These are phyloP conservation scores for Spicauda simplicius DNA, from an alignment of 2,888 invertebrate species.

Conservation along the genomic window DNA sequence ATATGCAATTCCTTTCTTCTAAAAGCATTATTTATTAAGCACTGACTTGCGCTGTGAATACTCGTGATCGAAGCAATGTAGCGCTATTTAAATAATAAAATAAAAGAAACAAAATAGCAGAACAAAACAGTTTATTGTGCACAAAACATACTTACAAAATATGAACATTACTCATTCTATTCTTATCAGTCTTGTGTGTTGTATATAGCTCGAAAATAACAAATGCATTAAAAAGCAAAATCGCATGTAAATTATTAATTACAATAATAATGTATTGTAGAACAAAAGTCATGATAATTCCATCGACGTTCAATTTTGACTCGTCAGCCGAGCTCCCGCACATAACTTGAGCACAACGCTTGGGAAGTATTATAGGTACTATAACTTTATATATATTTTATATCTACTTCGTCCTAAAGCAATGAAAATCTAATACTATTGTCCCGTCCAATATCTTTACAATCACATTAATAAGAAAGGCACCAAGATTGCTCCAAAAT, in stretches of 20 bases:
- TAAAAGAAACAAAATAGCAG: constrained; percentile 73
- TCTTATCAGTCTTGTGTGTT: constrained; percentile 83
- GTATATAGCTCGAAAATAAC: constrained; percentile 79
- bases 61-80: constrained; percentile 39
- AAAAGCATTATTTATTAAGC: constrained; percentile 43
- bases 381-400: constrained; percentile 6
- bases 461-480: constrained; percentile 21
- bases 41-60: constrained; percentile 32
- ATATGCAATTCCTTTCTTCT: constrained; percentile 30
- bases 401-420: constrained; percentile 4
- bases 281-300: constrained; percentile 48
- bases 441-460: constrained; percentile 6
- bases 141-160: constrained; percentile 81
- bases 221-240: constrained; percentile 77
- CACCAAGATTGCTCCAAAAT: constrained; percentile 34
- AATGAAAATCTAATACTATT: constrained; percentile 17
- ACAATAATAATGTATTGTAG: constrained; percentile 47
- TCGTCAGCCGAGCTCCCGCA: constrained; percentile 58
- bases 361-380: not conserved
- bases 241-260: constrained; percentile 51
- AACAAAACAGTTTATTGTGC: constrained; percentile 81
- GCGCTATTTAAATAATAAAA: constrained; percentile 52
- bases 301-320: constrained; percentile 49
- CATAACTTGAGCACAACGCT: constrained; percentile 61
- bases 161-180: constrained; percentile 68